A percentile compares a stretch with the other conserved stretches of the same genome.
Evolutionary conservation across 2,888 invertebrate species (phyloP).

Genomic region (Drosophila leonis): DNA sequence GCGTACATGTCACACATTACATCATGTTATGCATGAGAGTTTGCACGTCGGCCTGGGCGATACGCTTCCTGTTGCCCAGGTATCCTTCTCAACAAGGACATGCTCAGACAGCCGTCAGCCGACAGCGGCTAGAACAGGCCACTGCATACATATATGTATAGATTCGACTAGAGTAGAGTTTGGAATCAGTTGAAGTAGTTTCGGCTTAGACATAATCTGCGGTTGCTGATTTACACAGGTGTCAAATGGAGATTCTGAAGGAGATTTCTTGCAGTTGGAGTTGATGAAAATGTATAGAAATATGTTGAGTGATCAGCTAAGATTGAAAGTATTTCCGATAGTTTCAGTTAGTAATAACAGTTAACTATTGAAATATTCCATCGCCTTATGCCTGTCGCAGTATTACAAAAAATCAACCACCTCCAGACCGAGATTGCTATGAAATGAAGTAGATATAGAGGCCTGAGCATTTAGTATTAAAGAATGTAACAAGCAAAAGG

Average conservation of each 20-base stretch:
- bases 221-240: conserved; percentile 19
- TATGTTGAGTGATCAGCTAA: background rate
- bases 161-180: background rate
- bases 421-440: too few relatives aligned
- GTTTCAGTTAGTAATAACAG: background rate
- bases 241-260: background rate
- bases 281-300: background rate
- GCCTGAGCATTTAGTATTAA: too few relatives aligned
- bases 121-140: conserved; percentile 27
- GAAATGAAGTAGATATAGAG: too few relatives aligned
- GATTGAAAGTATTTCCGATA: background rate
- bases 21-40: conserved; percentile 31
- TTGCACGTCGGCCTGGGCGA: background rate
- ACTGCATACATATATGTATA: conserved; percentile 28
- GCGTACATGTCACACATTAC: conserved; percentile 59
- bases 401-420: too few relatives aligned
- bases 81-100: conserved; percentile 57
- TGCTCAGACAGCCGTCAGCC: conserved; percentile 20
- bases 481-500: too few relatives aligned
- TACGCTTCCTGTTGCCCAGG: conserved; percentile 18
- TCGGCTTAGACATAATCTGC: conserved; percentile 7
- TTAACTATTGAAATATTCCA: background rate
- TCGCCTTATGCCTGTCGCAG: background rate
- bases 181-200: conserved; percentile 16
- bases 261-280: background rate